Percentiles rank a stretch among this genome's conserved stretches.
Conservation (phyloP, 2,797 vertebrate species). For the Podarcis siculus region DNA sequence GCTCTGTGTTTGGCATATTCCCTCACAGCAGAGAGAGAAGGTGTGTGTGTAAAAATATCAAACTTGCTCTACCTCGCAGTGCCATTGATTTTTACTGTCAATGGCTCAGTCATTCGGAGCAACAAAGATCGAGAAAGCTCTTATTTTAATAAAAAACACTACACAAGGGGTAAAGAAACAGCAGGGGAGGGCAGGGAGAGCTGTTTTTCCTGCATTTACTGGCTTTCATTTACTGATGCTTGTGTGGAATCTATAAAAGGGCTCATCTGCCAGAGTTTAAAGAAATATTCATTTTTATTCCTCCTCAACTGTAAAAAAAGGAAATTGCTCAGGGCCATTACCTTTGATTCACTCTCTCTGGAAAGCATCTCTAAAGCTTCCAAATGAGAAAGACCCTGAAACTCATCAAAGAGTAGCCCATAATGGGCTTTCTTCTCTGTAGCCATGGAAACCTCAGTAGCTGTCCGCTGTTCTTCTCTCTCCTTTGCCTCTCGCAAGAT, state of each 20-base stretch:
- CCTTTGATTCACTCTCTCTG: conserved; percentile 94
- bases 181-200: neutral
- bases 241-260: neutral
- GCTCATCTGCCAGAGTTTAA: conserved; percentile 11
- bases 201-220: neutral
- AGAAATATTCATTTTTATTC: conserved; percentile 35
- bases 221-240: conserved; percentile 13
- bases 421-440: conserved; percentile 91
- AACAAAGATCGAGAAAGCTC: neutral
- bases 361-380: conserved; percentile 98
- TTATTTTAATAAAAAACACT: neutral
- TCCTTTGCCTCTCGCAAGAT: conserved; percentile 95
- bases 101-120: neutral
- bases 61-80: neutral
- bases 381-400: conserved; percentile 95
- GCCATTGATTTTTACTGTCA: neutral
- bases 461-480: conserved; percentile 87
- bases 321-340: conserved; percentile 74
- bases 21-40: neutral
- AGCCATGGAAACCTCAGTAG: conserved; percentile 78
- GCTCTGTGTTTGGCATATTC: neutral
- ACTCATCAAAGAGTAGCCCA: conserved; percentile 96
- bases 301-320: conserved; percentile 52
- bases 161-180: neutral
- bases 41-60: conserved; percentile 2